Evolutionary conservation across 2,888 invertebrate genomes (phyloP).

Genomic region (Heliconius hortense): DNA sequence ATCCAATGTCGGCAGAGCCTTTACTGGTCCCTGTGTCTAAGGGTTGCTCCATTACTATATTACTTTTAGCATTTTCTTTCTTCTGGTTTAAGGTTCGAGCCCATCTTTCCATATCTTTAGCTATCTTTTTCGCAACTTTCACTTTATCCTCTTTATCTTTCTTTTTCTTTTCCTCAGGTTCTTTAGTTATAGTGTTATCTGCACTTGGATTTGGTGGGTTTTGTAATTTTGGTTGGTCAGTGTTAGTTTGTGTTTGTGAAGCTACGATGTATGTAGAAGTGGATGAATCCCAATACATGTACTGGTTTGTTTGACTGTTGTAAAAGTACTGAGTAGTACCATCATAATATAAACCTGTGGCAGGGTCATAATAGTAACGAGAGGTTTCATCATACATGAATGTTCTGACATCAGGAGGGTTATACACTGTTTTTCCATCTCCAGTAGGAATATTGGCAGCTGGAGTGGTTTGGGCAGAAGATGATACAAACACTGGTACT

Average conservation of each 20-base stretch:
- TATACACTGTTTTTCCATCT: slow-evolving; percentile 85
- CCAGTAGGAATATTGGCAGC: slow-evolving; percentile 80
- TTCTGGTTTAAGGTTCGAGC: slow-evolving; percentile 98
- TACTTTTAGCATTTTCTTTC: slow-evolving; percentile 86
- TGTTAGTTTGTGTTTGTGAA: slow-evolving; percentile 63
- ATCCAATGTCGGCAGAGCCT: slow-evolving; percentile 96
- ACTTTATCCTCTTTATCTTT: slow-evolving; percentile 95
- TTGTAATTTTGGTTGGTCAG: slow-evolving; percentile 63
- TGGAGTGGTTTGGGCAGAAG: slow-evolving; percentile 66
- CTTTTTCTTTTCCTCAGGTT: slow-evolving; percentile 84
- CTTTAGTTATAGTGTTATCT: slow-evolving; percentile 64
- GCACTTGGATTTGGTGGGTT: slow-evolving; percentile 58
- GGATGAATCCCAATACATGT: slow-evolving; percentile 96
- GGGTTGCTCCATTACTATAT: slow-evolving; percentile 74
- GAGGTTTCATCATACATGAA: slow-evolving; percentile 97
- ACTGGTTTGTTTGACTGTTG: slow-evolving; percentile 94
- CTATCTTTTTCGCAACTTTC: slow-evolving; percentile 98
- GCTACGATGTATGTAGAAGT: slow-evolving; percentile 84
- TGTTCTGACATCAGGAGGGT: slow-evolving; percentile 92
- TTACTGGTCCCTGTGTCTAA: slow-evolving; percentile 78
- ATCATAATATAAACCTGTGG: slow-evolving; percentile 97
- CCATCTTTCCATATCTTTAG: slow-evolving; percentile 94
- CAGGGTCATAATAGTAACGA: slow-evolving; percentile 97
- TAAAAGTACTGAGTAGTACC: slow-evolving; percentile 97
- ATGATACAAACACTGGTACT: slow-evolving; percentile 75